Conservation (phyloP, 2,888 invertebrate genomes). For the Thereva unica region DNA sequence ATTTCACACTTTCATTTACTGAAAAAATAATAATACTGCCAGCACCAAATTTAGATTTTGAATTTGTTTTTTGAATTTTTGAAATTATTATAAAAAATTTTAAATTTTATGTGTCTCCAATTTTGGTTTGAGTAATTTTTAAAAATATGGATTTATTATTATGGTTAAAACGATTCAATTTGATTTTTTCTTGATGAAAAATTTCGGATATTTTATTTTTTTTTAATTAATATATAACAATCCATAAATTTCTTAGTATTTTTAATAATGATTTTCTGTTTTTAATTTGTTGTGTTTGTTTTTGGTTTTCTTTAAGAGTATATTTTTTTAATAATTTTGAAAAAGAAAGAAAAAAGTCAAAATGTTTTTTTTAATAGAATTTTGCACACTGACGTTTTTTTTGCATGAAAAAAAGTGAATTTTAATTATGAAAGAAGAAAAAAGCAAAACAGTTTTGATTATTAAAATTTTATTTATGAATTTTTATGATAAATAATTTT, state of each 20-base stretch:
- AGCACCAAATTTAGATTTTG: background rate
- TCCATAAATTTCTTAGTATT: too few relatives aligned
- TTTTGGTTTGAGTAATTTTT: too few relatives aligned
- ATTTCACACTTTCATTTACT: too few relatives aligned
- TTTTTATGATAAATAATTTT: background rate
- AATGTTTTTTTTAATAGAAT: constrained; percentile 1
- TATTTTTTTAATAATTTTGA: background rate
- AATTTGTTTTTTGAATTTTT: constrained; percentile 22
- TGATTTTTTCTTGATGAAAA: too few relatives aligned
- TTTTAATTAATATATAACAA: too few relatives aligned
- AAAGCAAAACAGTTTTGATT: constrained; percentile 8
- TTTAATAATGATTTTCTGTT: background rate
- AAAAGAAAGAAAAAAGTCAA: background rate
- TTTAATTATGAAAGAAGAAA: constrained; percentile 1
- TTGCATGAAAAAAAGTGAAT: constrained; percentile 8
- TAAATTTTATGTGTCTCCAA: constrained; percentile 11
- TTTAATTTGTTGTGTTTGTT: constrained; percentile 7
- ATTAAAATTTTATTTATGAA: background rate
- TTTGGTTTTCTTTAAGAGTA: background rate
- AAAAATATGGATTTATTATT: too few relatives aligned
- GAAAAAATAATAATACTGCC: too few relatives aligned
- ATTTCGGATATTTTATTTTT: too few relatives aligned
- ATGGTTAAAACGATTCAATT: too few relatives aligned
- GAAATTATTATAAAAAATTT: constrained; percentile 3
- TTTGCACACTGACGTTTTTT: constrained; percentile 20